A percentile compares a stretch with the other conserved stretches of the same genome.
These are phyloP conservation scores for Danaus chrysippus DNA, from an alignment of 2,888 invertebrate species.

Conservation along the genomic window DNA sequence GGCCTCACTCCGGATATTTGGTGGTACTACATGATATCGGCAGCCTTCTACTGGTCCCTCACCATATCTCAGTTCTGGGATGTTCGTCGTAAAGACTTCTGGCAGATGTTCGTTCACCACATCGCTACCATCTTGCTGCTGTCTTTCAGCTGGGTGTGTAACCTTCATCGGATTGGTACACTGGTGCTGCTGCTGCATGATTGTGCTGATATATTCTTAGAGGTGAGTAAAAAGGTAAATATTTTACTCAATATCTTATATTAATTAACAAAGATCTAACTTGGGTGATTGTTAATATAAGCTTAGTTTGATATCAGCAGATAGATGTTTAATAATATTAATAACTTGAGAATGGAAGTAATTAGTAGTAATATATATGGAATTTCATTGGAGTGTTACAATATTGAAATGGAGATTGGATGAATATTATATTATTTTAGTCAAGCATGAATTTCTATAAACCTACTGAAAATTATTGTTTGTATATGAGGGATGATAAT, in stretches of 20 bases:
- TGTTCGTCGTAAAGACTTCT: conserved; percentile 95
- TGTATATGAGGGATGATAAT: too few relatives aligned
- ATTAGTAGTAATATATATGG: too few relatives aligned
- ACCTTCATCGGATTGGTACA: conserved; percentile 94
- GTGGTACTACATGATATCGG: conserved; percentile 98
- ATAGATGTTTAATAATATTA: too few relatives aligned
- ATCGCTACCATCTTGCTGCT: conserved; percentile 94
- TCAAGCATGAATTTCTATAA: too few relatives aligned
- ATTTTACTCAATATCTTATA: background rate
- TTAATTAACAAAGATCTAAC: background rate
- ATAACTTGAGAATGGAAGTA: too few relatives aligned
- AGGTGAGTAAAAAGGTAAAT: conserved; percentile 72
- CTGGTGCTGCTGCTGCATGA: conserved; percentile 93
- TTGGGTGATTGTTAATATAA: background rate
- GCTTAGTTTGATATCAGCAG: too few relatives aligned
- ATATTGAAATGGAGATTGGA: too few relatives aligned
- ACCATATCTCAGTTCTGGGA: conserved; percentile 96
- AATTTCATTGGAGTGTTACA: too few relatives aligned
- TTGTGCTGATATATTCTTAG: conserved; percentile 93
- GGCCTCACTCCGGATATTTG: conserved; percentile 89
- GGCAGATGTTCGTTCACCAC: conserved; percentile 99
- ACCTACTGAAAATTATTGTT: too few relatives aligned
- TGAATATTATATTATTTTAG: too few relatives aligned
- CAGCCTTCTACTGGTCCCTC: conserved; percentile 97
- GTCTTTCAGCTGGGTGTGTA: conserved; percentile 96